Evolutionary conservation across 2,888 invertebrate genomes (phyloP).

Genomic region (Amblyteles armatorius): DNA sequence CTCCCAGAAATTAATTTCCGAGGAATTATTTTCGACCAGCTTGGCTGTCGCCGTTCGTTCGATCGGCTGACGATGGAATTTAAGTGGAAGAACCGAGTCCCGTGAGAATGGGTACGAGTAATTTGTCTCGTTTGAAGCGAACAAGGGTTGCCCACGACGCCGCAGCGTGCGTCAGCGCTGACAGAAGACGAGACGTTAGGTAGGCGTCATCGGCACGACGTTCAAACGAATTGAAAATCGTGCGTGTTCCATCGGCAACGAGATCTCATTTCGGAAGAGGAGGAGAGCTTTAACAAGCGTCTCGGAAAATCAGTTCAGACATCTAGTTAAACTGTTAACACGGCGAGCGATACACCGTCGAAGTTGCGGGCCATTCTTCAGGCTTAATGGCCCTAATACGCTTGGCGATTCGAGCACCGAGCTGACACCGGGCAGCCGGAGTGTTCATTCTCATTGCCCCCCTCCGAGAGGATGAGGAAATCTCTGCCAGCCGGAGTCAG

Average conservation of each 20-base stretch:
- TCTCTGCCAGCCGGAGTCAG: conserved; percentile 35
- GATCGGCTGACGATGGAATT: neutral
- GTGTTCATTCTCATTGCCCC: conserved; percentile 17
- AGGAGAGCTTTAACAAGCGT: neutral
- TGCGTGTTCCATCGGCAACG: conserved; percentile 16
- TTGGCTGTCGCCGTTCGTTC: neutral
- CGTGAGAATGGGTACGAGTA: neutral
- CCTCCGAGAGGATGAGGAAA: conserved; percentile 5
- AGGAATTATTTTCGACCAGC: neutral
- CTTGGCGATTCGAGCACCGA: conserved; percentile 9
- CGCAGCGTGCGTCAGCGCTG: neutral
- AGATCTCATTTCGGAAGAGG: neutral
- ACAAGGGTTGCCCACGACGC: neutral
- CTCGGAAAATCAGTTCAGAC: conserved; percentile 51
- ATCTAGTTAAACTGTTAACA: conserved; percentile 69
- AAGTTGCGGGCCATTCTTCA: conserved; percentile 62
- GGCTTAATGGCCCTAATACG: conserved; percentile 58
- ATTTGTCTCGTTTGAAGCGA: neutral
- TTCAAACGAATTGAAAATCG: conserved; percentile 32
- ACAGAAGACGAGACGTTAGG: conserved; percentile 22
- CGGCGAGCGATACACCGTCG: conserved; percentile 58
- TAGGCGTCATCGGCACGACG: conserved; percentile 1
- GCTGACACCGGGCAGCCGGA: conserved; percentile 2
- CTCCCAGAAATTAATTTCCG: neutral
- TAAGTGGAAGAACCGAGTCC: neutral